These are phyloP conservation scores for Struthio camelus DNA, from an alignment of 2,113 vertebrate genomes.

Conservation along the genomic window DNA sequence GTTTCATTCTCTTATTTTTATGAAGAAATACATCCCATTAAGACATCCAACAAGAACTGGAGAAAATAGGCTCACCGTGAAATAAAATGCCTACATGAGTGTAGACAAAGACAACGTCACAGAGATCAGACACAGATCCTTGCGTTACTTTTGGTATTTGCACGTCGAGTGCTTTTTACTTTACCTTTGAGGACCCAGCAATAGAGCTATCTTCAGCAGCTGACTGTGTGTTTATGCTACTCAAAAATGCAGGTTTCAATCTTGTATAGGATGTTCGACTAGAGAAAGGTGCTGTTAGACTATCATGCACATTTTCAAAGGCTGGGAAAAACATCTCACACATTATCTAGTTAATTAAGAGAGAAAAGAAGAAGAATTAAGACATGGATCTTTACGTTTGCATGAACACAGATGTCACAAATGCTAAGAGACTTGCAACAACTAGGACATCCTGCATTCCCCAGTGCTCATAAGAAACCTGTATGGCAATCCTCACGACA, in stretches of 20 bases:
- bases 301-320: slow-evolving; percentile 83
- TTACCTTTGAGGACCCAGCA: slow-evolving; percentile 82
- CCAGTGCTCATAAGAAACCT: background rate
- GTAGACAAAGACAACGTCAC: background rate
- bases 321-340: slow-evolving; percentile 90
- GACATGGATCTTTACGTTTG: background rate
- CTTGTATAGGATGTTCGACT: slow-evolving; percentile 74
- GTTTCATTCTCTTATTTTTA: background rate
- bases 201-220: slow-evolving; percentile 61
- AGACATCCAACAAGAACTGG: background rate
- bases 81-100: background rate
- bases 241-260: slow-evolving; percentile 82
- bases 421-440: background rate
- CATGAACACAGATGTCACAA: background rate
- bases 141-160: background rate
- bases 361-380: background rate
- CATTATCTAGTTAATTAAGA: slow-evolving; percentile 80
- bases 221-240: slow-evolving; percentile 69
- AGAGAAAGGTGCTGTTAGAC: slow-evolving; percentile 78
- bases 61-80: slow-evolving; percentile 3
- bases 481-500: background rate
- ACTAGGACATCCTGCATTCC: background rate
- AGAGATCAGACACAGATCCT: background rate
- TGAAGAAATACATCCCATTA: background rate
- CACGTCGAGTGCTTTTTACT: background rate